Conservation (phyloP, 2,888 invertebrate genomes). For the Rhogogaster chlorosoma region DNA sequence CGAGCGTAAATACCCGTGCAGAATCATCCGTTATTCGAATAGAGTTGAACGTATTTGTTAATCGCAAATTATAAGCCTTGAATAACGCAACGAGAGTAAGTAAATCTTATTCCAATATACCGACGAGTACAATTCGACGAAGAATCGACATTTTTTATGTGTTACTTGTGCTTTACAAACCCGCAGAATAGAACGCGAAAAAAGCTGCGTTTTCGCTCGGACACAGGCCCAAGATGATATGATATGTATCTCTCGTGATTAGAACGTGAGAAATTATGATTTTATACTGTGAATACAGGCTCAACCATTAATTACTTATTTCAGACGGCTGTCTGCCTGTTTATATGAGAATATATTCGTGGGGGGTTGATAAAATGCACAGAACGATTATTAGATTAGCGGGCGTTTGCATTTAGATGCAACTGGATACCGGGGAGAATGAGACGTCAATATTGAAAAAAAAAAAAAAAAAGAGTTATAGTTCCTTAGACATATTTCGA, state of each 20-base stretch:
- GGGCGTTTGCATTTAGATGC: conserved; percentile 29
- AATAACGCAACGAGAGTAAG: too few relatives aligned
- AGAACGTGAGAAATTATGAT: not conserved
- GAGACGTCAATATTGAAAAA: conserved; percentile 17
- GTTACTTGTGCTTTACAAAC: not conserved
- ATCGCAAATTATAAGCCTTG: not conserved
- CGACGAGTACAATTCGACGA: not conserved
- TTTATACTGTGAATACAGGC: not conserved
- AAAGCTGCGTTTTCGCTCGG: not conserved
- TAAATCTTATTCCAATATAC: not conserved
- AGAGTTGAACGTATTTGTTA: not conserved
- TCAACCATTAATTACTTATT: not conserved
- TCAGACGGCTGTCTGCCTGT: not conserved
- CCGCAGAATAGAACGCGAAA: too few relatives aligned
- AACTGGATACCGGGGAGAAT: conserved; percentile 10
- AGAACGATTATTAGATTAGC: not conserved
- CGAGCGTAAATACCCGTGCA: not conserved
- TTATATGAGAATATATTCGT: not conserved
- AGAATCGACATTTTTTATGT: not conserved
- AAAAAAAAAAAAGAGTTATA: not conserved
- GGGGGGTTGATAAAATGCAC: not conserved
- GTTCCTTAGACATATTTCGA: not conserved
- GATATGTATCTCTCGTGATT: not conserved
- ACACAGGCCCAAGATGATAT: not conserved
- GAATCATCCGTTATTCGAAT: not conserved